Conservation (phyloP, 1,140 invertebrate species). For the Cotesia typhae region DNA sequence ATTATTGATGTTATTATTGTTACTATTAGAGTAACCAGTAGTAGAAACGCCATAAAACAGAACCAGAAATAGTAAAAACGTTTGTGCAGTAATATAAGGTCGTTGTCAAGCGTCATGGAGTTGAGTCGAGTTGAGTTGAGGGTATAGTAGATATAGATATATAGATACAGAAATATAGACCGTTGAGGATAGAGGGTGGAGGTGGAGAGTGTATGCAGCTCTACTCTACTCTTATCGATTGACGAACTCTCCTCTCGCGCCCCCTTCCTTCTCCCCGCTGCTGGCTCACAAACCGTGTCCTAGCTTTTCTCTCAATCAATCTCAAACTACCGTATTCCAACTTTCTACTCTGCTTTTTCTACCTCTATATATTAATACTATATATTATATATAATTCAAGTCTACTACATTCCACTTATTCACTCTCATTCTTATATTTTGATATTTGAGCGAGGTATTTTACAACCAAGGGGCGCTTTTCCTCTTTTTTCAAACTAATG, state of each 20-base stretch:
- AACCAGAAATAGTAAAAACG: too few relatives aligned
- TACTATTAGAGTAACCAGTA: too few relatives aligned
- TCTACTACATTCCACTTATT: too few relatives aligned
- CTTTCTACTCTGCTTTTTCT: constrained; percentile 17
- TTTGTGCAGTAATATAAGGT: neutral
- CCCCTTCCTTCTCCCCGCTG: neutral
- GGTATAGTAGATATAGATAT: neutral
- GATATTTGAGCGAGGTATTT: neutral
- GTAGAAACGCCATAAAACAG: too few relatives aligned
- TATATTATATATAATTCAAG: too few relatives aligned
- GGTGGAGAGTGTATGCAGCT: constrained; percentile 46
- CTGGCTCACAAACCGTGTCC: constrained; percentile 20
- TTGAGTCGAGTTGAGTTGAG: neutral
- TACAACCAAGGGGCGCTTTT: too few relatives aligned
- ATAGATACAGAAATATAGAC: constrained; percentile 33
- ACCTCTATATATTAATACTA: neutral
- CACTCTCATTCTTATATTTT: constrained; percentile 7
- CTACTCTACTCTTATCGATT: constrained; percentile 55
- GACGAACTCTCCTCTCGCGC: constrained; percentile 43
- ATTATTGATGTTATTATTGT: too few relatives aligned
- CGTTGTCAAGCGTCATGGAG: neutral
- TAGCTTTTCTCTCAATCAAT: constrained; percentile 39
- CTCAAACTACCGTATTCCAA: constrained; percentile 34
- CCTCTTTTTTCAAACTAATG: too few relatives aligned
- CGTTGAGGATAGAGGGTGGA: too few relatives aligned